These are phyloP conservation scores for Pemphigus obesinymphae DNA, from an alignment of 1,140 invertebrate genomes.

Conservation along the genomic window DNA sequence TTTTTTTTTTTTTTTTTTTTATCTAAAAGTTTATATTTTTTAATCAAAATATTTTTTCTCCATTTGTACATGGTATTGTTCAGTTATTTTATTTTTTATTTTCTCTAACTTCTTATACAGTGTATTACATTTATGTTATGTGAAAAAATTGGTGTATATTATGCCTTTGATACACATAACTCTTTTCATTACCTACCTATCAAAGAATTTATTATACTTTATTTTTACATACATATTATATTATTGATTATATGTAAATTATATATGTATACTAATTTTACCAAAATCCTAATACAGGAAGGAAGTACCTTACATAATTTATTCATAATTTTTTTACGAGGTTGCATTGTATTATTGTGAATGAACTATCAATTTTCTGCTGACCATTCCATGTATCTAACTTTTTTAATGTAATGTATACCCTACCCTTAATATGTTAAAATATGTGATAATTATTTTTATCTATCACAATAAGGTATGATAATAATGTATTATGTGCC, in stretches of 20 bases:
- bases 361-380: background rate
- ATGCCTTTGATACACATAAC: background rate
- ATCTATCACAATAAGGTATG: background rate
- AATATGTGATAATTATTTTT: conserved; percentile 36
- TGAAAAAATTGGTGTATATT: background rate
- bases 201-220: conserved; percentile 9
- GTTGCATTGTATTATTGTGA: conserved; percentile 21
- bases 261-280: background rate
- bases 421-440: background rate
- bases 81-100: background rate
- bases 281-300: background rate
- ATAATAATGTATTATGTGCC: background rate
- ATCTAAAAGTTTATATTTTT: conserved; percentile 24
- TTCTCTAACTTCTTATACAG: background rate
- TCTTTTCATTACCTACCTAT: background rate
- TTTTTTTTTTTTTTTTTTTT: background rate
- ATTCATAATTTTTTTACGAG: too few relatives aligned
- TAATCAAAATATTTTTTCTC: conserved; percentile 20
- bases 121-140: conserved; percentile 11
- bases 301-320: background rate
- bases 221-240: conserved; percentile 1
- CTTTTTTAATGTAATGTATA: conserved; percentile 4
- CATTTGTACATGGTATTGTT: background rate
- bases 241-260: background rate
- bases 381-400: conserved; percentile 36